These are phyloP conservation scores for Chaenogobius annularis DNA, from an alignment of 2,113 vertebrate species.

Conservation along the genomic window DNA sequence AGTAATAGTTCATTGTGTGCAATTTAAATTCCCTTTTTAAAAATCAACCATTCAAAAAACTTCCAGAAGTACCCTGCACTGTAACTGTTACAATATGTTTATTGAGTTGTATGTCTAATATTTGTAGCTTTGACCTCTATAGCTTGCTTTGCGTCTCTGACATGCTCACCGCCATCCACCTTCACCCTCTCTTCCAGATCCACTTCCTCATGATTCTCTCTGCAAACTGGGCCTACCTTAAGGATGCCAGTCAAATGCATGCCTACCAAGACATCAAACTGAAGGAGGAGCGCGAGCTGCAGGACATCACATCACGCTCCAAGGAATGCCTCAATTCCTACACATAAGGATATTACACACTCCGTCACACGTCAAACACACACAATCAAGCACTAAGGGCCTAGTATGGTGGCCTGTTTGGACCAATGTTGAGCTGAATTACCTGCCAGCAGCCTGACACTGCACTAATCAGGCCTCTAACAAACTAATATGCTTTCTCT, in stretches of 20 bases:
- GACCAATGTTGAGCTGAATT: slow-evolving; percentile 80
- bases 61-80: slow-evolving; percentile 4
- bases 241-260: slow-evolving; percentile 98
- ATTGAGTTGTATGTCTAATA: slow-evolving; percentile 51
- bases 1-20: not conserved
- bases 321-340: slow-evolving; percentile 99
- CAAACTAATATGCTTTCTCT: slow-evolving; percentile 80
- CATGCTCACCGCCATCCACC: slow-evolving; percentile 95
- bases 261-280: slow-evolving; percentile 98
- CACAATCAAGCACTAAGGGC: slow-evolving; percentile 19
- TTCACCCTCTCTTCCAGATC: slow-evolving; percentile 99
- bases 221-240: slow-evolving; percentile 99
- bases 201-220: slow-evolving; percentile 99
- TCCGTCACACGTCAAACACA: slow-evolving; percentile 28
- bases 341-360: slow-evolving; percentile 83
- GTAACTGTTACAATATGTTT: slow-evolving; percentile 56
- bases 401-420: slow-evolving; percentile 57
- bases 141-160: slow-evolving; percentile 91
- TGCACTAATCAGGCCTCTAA: slow-evolving; percentile 86
- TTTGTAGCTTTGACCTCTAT: slow-evolving; percentile 83
- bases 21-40: not conserved
- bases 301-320: slow-evolving; percentile 96
- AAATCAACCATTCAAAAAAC: not conserved
- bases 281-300: slow-evolving; percentile 98
- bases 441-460: slow-evolving; percentile 80